phyloP scores from a whole-genome alignment of 2,113 vertebrate species.

The Amblyornis subalaris region DNA sequence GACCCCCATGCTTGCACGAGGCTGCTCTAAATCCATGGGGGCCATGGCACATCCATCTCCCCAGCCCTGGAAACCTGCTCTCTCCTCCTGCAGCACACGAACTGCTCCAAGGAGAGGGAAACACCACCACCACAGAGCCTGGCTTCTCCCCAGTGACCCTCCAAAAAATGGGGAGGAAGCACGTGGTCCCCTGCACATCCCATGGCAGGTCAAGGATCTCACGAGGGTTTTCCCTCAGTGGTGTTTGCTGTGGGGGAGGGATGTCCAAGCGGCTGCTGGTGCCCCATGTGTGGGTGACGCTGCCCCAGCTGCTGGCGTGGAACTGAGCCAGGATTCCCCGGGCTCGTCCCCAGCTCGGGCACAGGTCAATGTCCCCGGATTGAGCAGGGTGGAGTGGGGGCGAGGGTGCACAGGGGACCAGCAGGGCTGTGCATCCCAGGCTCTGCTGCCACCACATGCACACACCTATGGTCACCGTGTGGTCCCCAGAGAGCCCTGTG shows the following conservation, averaged over 20 bases:
- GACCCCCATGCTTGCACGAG: rapidly evolving
- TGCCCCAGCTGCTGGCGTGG: background rate
- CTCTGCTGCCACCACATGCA: background rate
- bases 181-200: rapidly evolving
- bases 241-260: background rate
- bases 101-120: background rate
- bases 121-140: rapidly evolving
- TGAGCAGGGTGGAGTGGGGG: background rate
- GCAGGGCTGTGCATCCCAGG: background rate
- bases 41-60: background rate
- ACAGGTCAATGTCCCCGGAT: background rate
- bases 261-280: rapidly evolving
- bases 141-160: rapidly evolving
- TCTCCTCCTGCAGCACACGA: background rate
- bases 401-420: background rate
- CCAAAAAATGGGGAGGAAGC: rapidly evolving
- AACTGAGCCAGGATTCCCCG: background rate
- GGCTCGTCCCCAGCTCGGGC: background rate
- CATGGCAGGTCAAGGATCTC: background rate
- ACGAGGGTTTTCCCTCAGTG: rapidly evolving
- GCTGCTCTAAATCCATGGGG: background rate
- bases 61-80: background rate
- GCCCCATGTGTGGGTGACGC: background rate
- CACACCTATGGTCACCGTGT: rapidly evolving
- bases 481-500: background rate